Conservation (phyloP, 2,797 vertebrate genomes). For the Orientallactaga sibirica region DNA sequence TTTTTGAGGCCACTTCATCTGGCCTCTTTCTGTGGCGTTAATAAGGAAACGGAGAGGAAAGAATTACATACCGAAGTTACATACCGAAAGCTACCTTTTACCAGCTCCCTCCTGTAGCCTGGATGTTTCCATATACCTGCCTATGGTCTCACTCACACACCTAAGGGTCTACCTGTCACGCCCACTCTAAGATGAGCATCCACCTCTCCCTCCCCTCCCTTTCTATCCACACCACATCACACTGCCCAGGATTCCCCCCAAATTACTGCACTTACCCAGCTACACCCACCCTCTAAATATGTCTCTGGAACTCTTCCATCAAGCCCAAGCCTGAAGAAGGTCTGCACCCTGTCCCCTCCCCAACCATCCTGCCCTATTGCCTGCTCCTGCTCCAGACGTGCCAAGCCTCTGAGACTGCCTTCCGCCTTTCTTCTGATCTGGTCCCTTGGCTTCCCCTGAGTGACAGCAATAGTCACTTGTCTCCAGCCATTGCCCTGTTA, state of each 20-base stretch:
- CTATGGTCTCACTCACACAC: not conserved
- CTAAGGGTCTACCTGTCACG: not conserved
- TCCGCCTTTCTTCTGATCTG: not conserved
- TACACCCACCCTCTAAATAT: not conserved
- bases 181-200: rapidly evolving
- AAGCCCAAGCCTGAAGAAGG: not conserved
- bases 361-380: rapidly evolving
- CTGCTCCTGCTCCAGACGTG: not conserved
- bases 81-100: no score
- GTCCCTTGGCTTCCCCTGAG: not conserved
- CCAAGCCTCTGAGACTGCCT: not conserved
- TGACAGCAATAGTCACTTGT: not conserved
- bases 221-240: rapidly evolving
- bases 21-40: not conserved
- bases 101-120: rapidly evolving
- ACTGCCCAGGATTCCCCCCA: rapidly evolving
- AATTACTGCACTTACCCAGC: not conserved
- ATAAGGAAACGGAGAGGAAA: not conserved
- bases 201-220: rapidly evolving
- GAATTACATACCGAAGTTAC: not conserved
- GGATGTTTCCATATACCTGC: not conserved
- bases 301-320: rapidly evolving
- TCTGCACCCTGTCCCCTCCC: rapidly evolving
- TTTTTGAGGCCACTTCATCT: not conserved
- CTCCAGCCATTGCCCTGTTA: not conserved